Evolutionary conservation across 2,113 vertebrate genomes (phyloP).

Genomic region (Ailurus styani): DNA sequence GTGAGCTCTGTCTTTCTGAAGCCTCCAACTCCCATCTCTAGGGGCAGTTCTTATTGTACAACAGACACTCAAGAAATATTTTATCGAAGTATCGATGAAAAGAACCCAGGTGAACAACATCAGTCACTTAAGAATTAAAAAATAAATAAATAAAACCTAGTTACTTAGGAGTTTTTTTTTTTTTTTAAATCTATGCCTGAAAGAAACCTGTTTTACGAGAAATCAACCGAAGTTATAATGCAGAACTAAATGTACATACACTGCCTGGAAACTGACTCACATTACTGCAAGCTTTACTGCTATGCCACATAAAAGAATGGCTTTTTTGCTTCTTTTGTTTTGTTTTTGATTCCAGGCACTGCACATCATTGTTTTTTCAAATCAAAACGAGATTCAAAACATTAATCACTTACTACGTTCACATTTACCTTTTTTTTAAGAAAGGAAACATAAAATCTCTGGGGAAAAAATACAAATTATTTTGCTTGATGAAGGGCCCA

Average conservation of each 20-base stretch:
- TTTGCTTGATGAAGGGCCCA: background rate
- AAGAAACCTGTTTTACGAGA: background rate
- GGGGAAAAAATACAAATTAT: background rate
- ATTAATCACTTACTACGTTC: background rate
- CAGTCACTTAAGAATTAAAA: background rate
- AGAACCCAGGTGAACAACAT: conserved; percentile 4
- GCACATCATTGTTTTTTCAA: background rate
- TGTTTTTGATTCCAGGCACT: background rate
- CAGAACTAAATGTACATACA: background rate
- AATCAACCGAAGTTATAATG: background rate
- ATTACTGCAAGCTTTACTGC: background rate
- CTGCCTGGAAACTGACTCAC: background rate
- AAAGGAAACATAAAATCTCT: background rate
- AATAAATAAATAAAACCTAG: background rate
- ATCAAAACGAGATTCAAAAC: background rate
- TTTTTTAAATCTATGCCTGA: background rate
- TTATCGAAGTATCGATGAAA: background rate
- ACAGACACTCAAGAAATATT: background rate
- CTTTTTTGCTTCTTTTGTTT: background rate
- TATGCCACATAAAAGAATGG: background rate
- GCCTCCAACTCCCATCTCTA: background rate
- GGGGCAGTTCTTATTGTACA: background rate
- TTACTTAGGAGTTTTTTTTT: background rate
- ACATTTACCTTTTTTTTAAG: background rate
- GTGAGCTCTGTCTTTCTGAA: background rate